Conservation (phyloP, 2,113 vertebrate genomes). For the Ariopsis seemanni region DNA sequence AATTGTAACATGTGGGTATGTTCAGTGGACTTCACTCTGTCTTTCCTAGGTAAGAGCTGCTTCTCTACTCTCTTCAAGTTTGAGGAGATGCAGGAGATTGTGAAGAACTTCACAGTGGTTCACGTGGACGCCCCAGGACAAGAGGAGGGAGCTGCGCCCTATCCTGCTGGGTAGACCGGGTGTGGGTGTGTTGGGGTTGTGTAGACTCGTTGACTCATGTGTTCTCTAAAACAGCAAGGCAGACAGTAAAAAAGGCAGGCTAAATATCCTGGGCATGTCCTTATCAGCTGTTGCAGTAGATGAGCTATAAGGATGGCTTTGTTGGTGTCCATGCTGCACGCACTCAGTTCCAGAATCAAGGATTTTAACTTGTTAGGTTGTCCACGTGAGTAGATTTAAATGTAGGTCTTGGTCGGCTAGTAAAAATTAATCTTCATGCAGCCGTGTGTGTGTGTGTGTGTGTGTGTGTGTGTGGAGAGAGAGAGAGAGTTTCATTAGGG, state of each 20-base stretch:
- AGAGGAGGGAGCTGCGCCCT: constrained; percentile 81
- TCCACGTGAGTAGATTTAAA: background rate
- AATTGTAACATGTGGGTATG: background rate
- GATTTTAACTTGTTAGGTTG: background rate
- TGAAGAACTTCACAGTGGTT: constrained; percentile 88
- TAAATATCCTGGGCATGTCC: background rate
- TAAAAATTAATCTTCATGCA: background rate
- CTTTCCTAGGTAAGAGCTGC: constrained; percentile 82
- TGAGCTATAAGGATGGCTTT: background rate
- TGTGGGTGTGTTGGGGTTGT: background rate
- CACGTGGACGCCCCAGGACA: constrained; percentile 87
- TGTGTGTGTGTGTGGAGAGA: background rate
- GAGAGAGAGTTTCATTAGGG: no score
- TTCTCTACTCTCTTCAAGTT: constrained; percentile 84
- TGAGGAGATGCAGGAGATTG: constrained; percentile 92
- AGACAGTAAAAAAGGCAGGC: background rate
- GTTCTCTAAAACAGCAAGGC: background rate
- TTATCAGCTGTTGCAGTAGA: background rate
- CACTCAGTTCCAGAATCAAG: background rate
- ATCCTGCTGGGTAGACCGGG: constrained; percentile 76
- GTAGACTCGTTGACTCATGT: background rate
- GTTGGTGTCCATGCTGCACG: background rate
- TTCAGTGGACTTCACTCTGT: constrained; percentile 21
- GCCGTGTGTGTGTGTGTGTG: background rate
- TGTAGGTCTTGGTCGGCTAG: background rate